Conservation (phyloP, 2,113 vertebrate genomes). For the Pan troglodytes region NHGRI_mPanTro3-v2.1_pri NC_072401.2:117524501-117525000, state of each 20-base stretch:
- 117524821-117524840: neutral
- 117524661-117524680: neutral
- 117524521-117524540: neutral
- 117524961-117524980: too few relatives aligned
- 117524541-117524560: neutral
- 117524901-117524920: neutral
- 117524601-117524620: neutral
- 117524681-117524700: neutral
- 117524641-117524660: neutral
- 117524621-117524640: neutral
- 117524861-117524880: neutral
- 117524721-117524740: neutral
- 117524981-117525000: too few relatives aligned
- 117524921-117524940: too few relatives aligned
- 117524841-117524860: neutral
- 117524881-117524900: neutral
- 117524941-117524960: too few relatives aligned
- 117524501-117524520: neutral
- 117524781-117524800: neutral
- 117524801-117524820: neutral
- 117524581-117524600: neutral
- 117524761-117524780: neutral
- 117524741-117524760: neutral
- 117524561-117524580: neutral
- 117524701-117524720: neutral